These are phyloP conservation scores for Arvicanthis niloticus DNA, from an alignment of 2,113 vertebrate genomes.

Conservation along the genomic window DNA sequence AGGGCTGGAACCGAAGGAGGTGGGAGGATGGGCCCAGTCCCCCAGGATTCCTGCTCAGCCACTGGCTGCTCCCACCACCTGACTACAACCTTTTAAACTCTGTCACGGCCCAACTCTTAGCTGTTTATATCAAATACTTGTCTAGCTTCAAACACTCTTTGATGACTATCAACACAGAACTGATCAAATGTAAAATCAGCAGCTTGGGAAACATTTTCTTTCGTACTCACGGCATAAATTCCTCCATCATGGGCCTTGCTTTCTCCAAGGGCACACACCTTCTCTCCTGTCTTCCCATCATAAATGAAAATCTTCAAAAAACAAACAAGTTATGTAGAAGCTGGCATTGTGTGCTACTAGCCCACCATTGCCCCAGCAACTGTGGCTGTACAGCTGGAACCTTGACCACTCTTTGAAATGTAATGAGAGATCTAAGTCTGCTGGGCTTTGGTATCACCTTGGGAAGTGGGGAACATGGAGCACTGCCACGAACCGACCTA, in stretches of 20 bases:
- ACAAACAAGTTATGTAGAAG: background rate
- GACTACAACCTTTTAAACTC: background rate
- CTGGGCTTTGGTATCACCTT: accelerated
- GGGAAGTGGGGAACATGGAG: background rate
- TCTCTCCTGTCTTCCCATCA: constrained; percentile 93
- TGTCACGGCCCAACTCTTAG: accelerated
- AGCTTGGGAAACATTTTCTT: accelerated
- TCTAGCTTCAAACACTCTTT: background rate
- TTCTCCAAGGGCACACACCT: constrained; percentile 89
- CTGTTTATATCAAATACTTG: background rate
- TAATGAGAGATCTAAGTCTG: background rate
- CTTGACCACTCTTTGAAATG: background rate
- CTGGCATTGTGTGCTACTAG: accelerated
- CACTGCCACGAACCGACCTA: background rate
- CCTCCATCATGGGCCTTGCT: constrained; percentile 96
- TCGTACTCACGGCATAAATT: constrained; percentile 95
- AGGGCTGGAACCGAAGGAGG: accelerated
- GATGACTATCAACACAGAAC: accelerated
- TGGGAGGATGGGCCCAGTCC: accelerated
- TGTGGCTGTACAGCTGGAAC: accelerated
- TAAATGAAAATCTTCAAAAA: constrained; percentile 91
- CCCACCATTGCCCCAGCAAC: background rate
- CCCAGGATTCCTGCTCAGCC: background rate
- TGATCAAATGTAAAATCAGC: accelerated
- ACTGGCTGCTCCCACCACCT: background rate